phyloP scores from a whole-genome alignment of 2,888 invertebrate genomes.

The Antitype chi region DNA sequence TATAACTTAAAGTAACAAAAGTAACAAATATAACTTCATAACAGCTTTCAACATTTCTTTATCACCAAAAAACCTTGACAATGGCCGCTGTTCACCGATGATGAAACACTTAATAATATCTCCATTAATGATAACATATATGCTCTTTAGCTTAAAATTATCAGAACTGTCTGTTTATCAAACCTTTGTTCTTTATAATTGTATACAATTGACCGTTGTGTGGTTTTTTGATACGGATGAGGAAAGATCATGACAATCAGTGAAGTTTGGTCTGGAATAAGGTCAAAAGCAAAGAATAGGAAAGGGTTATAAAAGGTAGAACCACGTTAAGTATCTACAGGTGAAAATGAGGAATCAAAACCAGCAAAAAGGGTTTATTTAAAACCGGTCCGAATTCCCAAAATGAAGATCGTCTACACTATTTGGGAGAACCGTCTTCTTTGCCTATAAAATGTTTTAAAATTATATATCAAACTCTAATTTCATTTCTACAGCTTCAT shows the following conservation, averaged over 20 bases:
- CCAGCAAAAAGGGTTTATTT: background rate
- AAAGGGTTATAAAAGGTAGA: background rate
- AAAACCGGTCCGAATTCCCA: background rate
- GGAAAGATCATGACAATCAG: conserved; percentile 4
- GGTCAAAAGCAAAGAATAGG: background rate
- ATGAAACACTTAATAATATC: conserved; percentile 57
- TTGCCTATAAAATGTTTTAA: too few relatives aligned
- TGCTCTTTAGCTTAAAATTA: conserved; percentile 60
- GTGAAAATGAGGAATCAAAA: background rate
- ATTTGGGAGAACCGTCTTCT: background rate
- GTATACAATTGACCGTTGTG: conserved; percentile 33
- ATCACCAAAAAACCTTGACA: conserved; percentile 63
- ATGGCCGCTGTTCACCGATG: conserved; percentile 59
- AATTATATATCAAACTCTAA: background rate
- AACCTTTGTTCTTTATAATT: conserved; percentile 50
- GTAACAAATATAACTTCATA: conserved; percentile 16
- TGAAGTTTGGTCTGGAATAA: conserved; percentile 22
- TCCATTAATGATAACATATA: conserved; percentile 60
- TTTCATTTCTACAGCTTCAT: background rate
- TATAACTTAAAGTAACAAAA: too few relatives aligned
- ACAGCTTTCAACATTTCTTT: conserved; percentile 10
- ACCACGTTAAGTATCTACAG: too few relatives aligned
- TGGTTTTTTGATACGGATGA: conserved; percentile 27
- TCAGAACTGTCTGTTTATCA: conserved; percentile 48
- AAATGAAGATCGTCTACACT: background rate